Conservation (phyloP, 2,113 vertebrate genomes). For the Heterotilapia buettikoferi region DNA sequence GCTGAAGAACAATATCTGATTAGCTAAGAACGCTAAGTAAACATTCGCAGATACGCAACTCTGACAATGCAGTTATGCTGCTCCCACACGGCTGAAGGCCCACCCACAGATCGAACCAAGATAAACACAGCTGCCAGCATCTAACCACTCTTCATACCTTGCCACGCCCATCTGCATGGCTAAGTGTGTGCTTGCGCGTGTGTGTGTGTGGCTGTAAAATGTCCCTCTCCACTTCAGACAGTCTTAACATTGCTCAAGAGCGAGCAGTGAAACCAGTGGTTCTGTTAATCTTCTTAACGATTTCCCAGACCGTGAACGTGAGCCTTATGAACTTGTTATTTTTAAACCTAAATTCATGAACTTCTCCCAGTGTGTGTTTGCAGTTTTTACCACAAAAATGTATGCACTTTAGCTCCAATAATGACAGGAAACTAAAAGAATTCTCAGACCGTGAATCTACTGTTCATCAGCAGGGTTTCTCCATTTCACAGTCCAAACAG, state of each 20-base stretch:
- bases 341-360: neutral
- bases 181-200: neutral
- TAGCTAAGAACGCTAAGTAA: neutral
- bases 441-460: neutral
- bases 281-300: neutral
- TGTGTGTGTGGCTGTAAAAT: neutral
- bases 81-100: slow-evolving; percentile 11
- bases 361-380: neutral
- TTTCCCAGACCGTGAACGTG: neutral
- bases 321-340: neutral
- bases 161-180: neutral
- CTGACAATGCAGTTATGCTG: neutral
- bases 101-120: slow-evolving; percentile 29
- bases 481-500: neutral
- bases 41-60: neutral
- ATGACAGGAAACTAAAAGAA: neutral
- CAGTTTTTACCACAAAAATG: neutral
- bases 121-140: slow-evolving; percentile 69
- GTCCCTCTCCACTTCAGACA: neutral
- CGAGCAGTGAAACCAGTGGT: neutral
- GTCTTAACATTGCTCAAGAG: neutral
- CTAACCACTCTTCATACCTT: neutral
- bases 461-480: neutral
- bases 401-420: neutral
- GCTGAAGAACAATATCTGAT: neutral